Conservation (phyloP, 2,888 invertebrate genomes). For the Azorinus chamasolen region DNA sequence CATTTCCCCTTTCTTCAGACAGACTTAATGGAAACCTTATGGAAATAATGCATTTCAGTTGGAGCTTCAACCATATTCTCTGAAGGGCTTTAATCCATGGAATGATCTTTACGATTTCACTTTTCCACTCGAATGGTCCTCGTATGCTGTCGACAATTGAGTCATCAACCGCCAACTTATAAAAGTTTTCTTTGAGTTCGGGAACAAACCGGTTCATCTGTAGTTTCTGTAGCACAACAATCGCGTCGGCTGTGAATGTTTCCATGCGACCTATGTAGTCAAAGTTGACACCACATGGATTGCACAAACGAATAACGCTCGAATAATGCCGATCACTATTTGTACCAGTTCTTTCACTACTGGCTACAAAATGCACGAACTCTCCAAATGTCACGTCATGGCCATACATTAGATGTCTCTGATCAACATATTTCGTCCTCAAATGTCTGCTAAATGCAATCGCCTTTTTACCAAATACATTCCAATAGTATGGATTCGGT, state of each 20-base stretch:
- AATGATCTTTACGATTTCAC: conserved; percentile 34
- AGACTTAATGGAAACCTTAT: conserved; percentile 14
- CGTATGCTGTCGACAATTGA: conserved; percentile 50
- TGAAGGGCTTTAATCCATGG: conserved; percentile 53
- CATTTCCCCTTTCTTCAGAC: not conserved
- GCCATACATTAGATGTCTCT: conserved; percentile 10
- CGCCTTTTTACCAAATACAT: conserved; percentile 37
- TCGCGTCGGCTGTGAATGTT: conserved; percentile 38
- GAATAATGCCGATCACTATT: conserved; percentile 45
- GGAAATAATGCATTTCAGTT: conserved; percentile 52
- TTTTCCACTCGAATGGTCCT: conserved; percentile 52
- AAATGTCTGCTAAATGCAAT: conserved; percentile 15
- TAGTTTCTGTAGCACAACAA: conserved; percentile 46
- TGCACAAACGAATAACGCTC: conserved; percentile 45
- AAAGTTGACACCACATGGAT: conserved; percentile 38
- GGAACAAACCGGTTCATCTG: conserved; percentile 32
- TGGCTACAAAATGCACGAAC: conserved; percentile 38
- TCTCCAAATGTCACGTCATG: conserved; percentile 59
- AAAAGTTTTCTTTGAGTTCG: conserved; percentile 13
- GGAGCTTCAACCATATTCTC: conserved; percentile 58
- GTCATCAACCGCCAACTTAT: conserved; percentile 33
- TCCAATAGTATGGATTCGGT: conserved; percentile 56
- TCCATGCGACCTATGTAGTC: conserved; percentile 55
- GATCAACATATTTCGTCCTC: too few relatives aligned
- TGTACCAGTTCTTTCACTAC: conserved; percentile 25